Evolutionary conservation across 2,113 vertebrate species (phyloP), one percentile per base, ranked within the genome.

Genomic region (Acanthochromis polyacanthus): DNA sequence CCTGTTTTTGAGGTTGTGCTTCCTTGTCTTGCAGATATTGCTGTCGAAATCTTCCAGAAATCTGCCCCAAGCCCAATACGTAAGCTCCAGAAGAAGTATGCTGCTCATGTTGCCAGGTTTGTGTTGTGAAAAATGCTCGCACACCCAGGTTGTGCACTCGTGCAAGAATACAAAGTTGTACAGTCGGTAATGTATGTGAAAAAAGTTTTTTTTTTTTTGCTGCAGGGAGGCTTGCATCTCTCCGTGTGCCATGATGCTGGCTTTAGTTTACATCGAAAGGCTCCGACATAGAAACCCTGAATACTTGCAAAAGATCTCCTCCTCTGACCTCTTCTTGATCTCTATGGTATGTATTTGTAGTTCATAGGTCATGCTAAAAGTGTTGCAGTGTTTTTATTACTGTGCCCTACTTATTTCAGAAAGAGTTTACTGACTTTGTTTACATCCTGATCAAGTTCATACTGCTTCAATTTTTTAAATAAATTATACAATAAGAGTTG

Each of bases 191-290:
- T 12, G 0, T 1, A 0, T 22, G 1, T 59, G 0, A 60, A 50
- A 28, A 11, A 0, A 3, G 12, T 32, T 25, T 23, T n/a, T 32
- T n/a, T 32, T 15, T 51, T 25, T 16, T 53, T 72, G 0, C 23
- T 52, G 0, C 87, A 99, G 98, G 87, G 98, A 99, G 91, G 98
- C 98, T 1, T 99, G 98, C 61, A 97, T 99, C 83, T 99, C 98
- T 0, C 98, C 98, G 0, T 99, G 98, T 74, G 97, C 98, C 55
- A 99, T 99, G 98, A 99, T 99, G 98, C 91, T 99, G 82, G 98
- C 98, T 30, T 88, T 99, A 69, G 96, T 99, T 89, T 99, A 99
- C 91, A 98, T 99, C n/a, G 97, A 99, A 91, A 93, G 98, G 52
- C 96, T 99, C 16, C 95, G 97, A 85, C 97, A 99, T 75, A 95